Conservation (phyloP, 2,797 vertebrate species). For the Protonibea diacanthus region DNA sequence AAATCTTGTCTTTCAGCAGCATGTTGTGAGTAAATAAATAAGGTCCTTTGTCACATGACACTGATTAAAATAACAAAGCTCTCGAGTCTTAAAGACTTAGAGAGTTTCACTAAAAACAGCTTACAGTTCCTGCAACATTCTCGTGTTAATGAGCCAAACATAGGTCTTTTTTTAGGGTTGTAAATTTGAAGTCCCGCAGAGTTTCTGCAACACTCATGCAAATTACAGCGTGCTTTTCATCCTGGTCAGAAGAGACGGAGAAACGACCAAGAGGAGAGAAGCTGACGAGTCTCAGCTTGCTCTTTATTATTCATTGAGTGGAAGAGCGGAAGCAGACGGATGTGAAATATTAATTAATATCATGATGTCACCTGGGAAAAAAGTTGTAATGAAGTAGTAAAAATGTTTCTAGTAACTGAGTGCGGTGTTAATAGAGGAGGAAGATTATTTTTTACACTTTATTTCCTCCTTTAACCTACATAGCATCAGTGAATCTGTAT, state of each 20-base stretch:
- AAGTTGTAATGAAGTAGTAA: background rate
- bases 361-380: background rate
- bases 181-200: slow-evolving; percentile 5
- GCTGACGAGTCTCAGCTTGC: background rate
- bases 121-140: background rate
- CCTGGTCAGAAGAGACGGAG: background rate
- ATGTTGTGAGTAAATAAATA: background rate
- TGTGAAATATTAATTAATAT: background rate
- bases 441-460: background rate
- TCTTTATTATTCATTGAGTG: slow-evolving; percentile 13
- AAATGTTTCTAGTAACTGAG: background rate
- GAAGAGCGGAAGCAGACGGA: background rate
- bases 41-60: background rate
- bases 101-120: background rate
- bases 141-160: slow-evolving; percentile 25
- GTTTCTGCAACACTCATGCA: background rate
- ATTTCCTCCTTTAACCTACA: background rate
- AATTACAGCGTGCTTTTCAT: slow-evolving; percentile 3
- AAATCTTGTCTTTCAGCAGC: too few relatives aligned
- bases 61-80: background rate
- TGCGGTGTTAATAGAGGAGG: background rate
- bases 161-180: background rate
- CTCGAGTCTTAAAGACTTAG: background rate
- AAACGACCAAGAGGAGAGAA: background rate
- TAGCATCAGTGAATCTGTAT: background rate